Conservation (phyloP, 2,888 invertebrate species). For the Thysanoteuthis rhombus region DNA sequence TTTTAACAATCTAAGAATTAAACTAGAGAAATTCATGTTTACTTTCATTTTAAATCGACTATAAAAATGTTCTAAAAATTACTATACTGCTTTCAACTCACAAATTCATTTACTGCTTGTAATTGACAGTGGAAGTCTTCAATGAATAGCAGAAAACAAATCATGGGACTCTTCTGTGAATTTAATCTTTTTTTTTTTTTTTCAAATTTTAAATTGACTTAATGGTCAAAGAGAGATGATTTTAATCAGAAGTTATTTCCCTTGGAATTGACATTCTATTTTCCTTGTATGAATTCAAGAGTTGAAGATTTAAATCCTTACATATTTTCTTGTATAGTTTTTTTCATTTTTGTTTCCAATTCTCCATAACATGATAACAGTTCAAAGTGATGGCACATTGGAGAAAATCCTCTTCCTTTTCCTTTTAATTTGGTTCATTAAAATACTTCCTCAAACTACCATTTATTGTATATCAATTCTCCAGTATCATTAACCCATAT, state of each 20-base stretch:
- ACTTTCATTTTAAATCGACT: neutral
- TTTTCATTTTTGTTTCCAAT: neutral
- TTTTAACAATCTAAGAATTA: neutral
- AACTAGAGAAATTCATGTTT: neutral
- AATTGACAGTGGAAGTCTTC: no score
- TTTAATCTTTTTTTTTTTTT: no score
- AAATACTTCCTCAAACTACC: neutral
- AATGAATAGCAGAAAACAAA: no score
- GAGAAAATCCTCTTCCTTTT: neutral
- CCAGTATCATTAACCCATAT: neutral
- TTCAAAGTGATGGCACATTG: neutral
- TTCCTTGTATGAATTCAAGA: no score
- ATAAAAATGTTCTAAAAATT: neutral
- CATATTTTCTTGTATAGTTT: neutral
- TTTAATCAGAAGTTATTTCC: no score
- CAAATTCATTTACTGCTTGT: no score
- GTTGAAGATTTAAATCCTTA: neutral
- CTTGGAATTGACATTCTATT: no score
- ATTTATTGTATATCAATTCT: neutral
- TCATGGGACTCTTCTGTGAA: no score
- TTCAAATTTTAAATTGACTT: no score
- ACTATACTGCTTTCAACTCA: no score
- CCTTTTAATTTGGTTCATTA: neutral
- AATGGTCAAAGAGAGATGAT: no score
- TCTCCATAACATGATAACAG: neutral